phyloP scores from a whole-genome alignment of 2,797 vertebrate species.

The Serranus cabrilla region DNA sequence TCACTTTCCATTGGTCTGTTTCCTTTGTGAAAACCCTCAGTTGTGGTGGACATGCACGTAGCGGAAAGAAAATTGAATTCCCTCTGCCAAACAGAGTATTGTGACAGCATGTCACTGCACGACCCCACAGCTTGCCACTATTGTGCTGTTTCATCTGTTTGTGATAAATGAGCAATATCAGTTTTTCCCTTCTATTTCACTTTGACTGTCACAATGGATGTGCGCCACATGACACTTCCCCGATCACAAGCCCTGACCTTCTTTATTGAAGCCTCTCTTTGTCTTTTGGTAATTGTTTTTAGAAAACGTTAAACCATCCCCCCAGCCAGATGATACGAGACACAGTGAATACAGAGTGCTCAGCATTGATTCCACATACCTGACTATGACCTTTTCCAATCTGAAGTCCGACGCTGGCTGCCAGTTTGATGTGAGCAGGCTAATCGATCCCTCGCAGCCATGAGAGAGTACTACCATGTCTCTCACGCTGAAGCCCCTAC shows the following conservation, averaged over 20 bases:
- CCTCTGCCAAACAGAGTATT: slow-evolving; percentile 66
- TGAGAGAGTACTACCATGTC: slow-evolving; percentile 57
- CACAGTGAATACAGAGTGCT: slow-evolving; percentile 80
- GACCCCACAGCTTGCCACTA: slow-evolving; percentile 57
- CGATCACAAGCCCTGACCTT: slow-evolving; percentile 70
- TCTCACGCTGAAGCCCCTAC: slow-evolving; percentile 58
- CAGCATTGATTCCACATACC: slow-evolving; percentile 81
- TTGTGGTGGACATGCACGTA: slow-evolving; percentile 60
- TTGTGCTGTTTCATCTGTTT: slow-evolving; percentile 75
- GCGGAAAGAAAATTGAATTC: slow-evolving; percentile 75
- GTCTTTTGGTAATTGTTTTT: slow-evolving; percentile 80
- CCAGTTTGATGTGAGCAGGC: slow-evolving; percentile 76
- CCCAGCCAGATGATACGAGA: slow-evolving; percentile 68
- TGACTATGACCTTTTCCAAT: slow-evolving; percentile 85
- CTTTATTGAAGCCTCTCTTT: slow-evolving; percentile 70
- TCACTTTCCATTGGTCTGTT: slow-evolving; percentile 63
- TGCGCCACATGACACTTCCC: slow-evolving; percentile 54
- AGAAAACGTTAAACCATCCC: slow-evolving; percentile 62
- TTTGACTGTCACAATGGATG: slow-evolving; percentile 67
- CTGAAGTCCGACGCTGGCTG: slow-evolving; percentile 70
- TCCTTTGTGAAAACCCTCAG: slow-evolving; percentile 62
- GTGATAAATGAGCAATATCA: slow-evolving; percentile 73
- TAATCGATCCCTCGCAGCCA: slow-evolving; percentile 76
- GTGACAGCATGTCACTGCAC: slow-evolving; percentile 69
- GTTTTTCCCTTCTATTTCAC: slow-evolving; percentile 60